A percentile compares a stretch with the other conserved stretches of the same genome.
Evolutionary conservation across 2,797 vertebrate genomes (phyloP).

Genomic region (Tarsius wallacei): DNA sequence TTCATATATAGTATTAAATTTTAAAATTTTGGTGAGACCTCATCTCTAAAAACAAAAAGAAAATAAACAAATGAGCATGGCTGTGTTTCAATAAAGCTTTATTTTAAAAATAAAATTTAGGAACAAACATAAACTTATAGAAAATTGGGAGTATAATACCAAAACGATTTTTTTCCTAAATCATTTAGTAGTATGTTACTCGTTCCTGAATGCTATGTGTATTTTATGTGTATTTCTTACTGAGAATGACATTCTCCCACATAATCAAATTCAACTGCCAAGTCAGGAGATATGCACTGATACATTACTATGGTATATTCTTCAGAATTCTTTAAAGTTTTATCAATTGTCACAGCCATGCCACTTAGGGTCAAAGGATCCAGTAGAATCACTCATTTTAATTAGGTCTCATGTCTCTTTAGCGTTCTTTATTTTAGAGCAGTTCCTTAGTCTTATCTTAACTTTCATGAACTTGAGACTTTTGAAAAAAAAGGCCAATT

Average conservation of each 20-base stretch:
- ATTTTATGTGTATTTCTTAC: not conserved
- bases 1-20: not conserved
- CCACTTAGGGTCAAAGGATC: not conserved
- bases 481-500: slow-evolving; percentile 2
- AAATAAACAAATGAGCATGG: no score
- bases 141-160: not conserved
- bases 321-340: not conserved
- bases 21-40: not conserved
- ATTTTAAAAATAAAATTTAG: not conserved
- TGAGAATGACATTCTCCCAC: not conserved
- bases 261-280: not conserved
- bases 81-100: no score
- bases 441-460: slow-evolving; percentile 17
- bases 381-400: not conserved
- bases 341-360: not conserved
- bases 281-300: not conserved
- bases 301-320: not conserved
- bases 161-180: not conserved
- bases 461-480: not conserved
- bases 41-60: no score
- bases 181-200: not conserved
- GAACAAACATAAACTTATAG: not conserved
- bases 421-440: not conserved
- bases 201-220: not conserved
- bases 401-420: not conserved